Evolutionary conservation across 2,888 invertebrate genomes (phyloP), one percentile per base, ranked within the genome.

Genomic region (Andrena bucephala): DNA sequence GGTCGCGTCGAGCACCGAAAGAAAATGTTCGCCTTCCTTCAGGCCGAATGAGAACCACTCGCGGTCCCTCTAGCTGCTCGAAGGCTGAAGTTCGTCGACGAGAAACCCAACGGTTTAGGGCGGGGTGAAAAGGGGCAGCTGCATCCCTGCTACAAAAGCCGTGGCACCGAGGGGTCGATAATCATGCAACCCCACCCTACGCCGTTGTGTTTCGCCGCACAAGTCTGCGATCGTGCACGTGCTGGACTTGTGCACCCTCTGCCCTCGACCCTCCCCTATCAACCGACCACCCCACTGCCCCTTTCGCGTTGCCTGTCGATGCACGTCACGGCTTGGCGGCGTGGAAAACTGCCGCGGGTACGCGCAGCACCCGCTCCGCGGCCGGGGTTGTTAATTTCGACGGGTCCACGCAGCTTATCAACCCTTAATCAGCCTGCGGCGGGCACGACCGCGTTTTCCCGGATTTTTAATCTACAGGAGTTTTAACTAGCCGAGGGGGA

Each of bases 101-200:
- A 84, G 85, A 82, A 85, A 85, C 52, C 81, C 70, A 68, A 78
- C 77, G 72, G 48, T 57, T 73, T 20, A 62, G 62, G 71, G 69
- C 42, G 67, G 77, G 77, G 79, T 59, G 63, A 63, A 77, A 76
- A 63, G 85, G 78, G 68, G 87, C 85, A 85, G 89, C 87, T 89
- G 85, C 88, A 84, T 83, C 82, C 81, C 85, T 75, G 81, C 81
- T 83, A 89, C 84, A 84, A 87, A 84, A 80, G 83, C 71, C 70
- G 83, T 33, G 81, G 81, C 65, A 71, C 69, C 81, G 67, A 69
- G 80, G 79, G 89, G 85, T 89, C 89, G 89, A 89, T 89, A 89
- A 89, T 84, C 85, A 77, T 63, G 65, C 83, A 80, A 81, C 72
- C 75, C 81, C 82, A 79, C 81, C 75, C 77, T 69, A 65, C 73